These are phyloP conservation scores for Coendou prehensilis DNA, from an alignment of 2,797 vertebrate species.

Conservation along the genomic window DNA sequence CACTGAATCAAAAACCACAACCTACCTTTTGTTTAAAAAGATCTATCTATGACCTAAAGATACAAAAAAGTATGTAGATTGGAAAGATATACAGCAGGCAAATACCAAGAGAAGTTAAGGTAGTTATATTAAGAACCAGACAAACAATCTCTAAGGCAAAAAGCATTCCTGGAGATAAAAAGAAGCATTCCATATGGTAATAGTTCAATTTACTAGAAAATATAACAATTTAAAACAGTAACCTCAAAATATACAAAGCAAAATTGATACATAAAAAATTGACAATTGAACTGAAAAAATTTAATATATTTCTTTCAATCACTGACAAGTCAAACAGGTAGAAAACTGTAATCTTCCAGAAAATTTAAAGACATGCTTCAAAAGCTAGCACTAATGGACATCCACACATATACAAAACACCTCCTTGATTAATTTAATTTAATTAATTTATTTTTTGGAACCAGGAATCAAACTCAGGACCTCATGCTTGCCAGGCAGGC, in stretches of 20 bases:
- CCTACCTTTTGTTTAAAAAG: background rate
- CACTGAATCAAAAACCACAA: background rate
- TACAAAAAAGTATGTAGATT: background rate
- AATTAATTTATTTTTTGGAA: too few species aligned
- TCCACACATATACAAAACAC: background rate
- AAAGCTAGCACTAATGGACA: background rate
- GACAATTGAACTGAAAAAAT: background rate
- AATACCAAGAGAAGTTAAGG: constrained; percentile 2
- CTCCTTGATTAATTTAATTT: background rate
- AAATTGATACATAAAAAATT: constrained; percentile 5
- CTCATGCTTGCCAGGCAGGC: too few species aligned
- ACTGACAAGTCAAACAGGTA: background rate
- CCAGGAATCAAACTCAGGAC: too few species aligned
- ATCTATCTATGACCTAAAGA: background rate
- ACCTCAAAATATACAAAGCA: background rate
- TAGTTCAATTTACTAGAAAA: background rate
- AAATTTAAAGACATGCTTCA: background rate
- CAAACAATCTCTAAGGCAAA: background rate
- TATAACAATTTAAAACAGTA: constrained; percentile 11
- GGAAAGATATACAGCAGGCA: background rate
- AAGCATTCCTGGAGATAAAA: constrained; percentile 16
- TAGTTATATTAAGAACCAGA: background rate
- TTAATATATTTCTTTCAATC: background rate
- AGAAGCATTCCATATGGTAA: background rate
- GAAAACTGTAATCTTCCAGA: background rate